phyloP scores from a whole-genome alignment of 2,113 vertebrate species.

The Typhlomys cinereus region DNA sequence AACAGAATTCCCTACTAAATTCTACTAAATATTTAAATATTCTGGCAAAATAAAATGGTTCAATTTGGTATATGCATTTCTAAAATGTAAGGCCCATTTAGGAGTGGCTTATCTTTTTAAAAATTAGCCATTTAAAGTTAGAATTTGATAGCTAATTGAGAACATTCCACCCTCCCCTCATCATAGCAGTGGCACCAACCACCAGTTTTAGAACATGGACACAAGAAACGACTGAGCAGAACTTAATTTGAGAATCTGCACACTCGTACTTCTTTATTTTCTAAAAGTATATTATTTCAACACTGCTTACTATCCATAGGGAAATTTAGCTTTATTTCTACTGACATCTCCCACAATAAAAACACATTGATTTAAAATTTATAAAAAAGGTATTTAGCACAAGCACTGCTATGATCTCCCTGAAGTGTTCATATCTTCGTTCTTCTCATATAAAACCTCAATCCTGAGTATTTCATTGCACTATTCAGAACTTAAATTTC shows the following conservation, averaged over 20 bases:
- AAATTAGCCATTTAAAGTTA: conserved; percentile 23
- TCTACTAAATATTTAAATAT: conserved; percentile 21
- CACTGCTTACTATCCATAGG: background rate
- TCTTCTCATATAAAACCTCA: conserved; percentile 40
- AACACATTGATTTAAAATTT: conserved; percentile 64
- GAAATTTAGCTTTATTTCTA: conserved; percentile 48
- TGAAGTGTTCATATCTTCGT: conserved; percentile 49
- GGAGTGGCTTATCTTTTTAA: background rate
- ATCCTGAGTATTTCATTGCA: conserved; percentile 49
- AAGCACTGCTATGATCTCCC: conserved; percentile 60
- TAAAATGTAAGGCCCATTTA: conserved; percentile 4
- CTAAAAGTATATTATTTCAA: conserved; percentile 42
- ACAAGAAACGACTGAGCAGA: background rate
- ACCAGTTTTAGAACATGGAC: background rate
- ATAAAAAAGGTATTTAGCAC: conserved; percentile 50
- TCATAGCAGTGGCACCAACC: background rate
- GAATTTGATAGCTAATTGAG: conserved; percentile 21
- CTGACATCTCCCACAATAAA: conserved; percentile 43
- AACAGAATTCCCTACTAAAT: conserved; percentile 1
- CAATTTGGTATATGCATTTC: background rate
- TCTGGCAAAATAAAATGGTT: conserved; percentile 25
- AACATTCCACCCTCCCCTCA: background rate
- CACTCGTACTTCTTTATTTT: conserved; percentile 32
- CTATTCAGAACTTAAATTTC: conserved; percentile 56
- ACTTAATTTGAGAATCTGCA: conserved; percentile 1